Evolutionary conservation across 2,888 invertebrate genomes (phyloP).

Genomic region (Apeira syringaria): DNA sequence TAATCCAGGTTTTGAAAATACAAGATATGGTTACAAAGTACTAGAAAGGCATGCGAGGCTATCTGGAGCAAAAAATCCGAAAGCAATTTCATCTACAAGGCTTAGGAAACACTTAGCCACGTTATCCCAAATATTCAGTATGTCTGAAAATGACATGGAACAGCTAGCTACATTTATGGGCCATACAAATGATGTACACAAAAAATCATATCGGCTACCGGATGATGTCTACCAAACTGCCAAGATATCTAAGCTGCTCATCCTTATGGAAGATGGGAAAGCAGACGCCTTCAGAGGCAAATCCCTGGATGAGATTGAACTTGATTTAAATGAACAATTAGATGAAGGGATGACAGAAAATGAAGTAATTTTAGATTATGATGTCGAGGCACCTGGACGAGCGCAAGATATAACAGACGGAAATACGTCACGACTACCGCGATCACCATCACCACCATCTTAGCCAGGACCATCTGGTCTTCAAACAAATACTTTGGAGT

Average conservation of each 20-base stretch:
- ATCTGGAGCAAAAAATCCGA: constrained; percentile 38
- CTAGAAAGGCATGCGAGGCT: constrained; percentile 33
- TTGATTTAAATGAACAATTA: constrained; percentile 36
- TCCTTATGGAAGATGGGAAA: too few relatives aligned
- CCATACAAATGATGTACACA: constrained; percentile 33
- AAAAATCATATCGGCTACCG: constrained; percentile 35
- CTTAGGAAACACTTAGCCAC: constrained; percentile 43
- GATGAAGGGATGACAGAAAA: constrained; percentile 25
- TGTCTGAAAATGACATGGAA: constrained; percentile 41
- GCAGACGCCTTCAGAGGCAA: not conserved
- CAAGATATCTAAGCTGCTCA: too few relatives aligned
- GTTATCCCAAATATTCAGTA: constrained; percentile 38
- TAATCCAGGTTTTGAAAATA: constrained; percentile 17
- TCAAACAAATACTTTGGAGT: not conserved
- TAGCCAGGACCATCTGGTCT: constrained; percentile 5
- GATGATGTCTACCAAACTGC: too few relatives aligned
- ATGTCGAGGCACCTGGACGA: not conserved
- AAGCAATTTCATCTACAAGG: constrained; percentile 13
- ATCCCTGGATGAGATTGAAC: constrained; percentile 20
- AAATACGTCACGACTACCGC: not conserved
- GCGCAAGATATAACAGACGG: not conserved
- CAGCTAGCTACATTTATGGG: constrained; percentile 35
- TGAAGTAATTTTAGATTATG: constrained; percentile 15
- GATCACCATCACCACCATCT: not conserved
- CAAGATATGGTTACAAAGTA: constrained; percentile 39